Percentiles rank a stretch among this genome's conserved stretches.
These are phyloP conservation scores for Mystacides longicornis DNA, from an alignment of 2,888 invertebrate genomes.

Conservation along the genomic window DNA sequence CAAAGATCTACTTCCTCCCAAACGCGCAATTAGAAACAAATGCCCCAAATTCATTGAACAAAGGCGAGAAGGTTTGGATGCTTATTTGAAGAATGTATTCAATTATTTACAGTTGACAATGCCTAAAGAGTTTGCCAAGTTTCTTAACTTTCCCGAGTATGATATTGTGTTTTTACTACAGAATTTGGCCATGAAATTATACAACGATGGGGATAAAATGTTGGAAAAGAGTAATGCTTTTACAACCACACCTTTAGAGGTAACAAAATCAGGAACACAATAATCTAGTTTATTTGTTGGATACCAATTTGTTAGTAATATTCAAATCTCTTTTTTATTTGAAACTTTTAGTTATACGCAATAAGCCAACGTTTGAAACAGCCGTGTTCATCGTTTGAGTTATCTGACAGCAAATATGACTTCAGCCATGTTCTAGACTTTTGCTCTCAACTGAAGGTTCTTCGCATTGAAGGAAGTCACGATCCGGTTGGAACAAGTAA, in stretches of 20 bases:
- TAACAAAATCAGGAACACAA: conserved; percentile 36
- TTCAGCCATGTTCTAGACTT: conserved; percentile 89
- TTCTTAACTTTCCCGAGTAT: conserved; percentile 83
- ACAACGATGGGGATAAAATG: conserved; percentile 64
- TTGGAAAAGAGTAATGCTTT: conserved; percentile 56
- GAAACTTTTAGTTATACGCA: conserved; percentile 75
- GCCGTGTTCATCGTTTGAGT: conserved; percentile 75
- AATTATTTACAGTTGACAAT: conserved; percentile 68
- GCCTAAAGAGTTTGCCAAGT: conserved; percentile 74
- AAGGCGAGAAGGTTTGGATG: conserved; percentile 69
- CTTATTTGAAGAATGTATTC: conserved; percentile 72
- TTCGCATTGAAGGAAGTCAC: conserved; percentile 61
- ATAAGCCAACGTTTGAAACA: conserved; percentile 81
- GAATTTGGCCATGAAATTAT: conserved; percentile 72
- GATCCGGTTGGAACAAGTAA: conserved; percentile 73
- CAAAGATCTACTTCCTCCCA: conserved; percentile 83
- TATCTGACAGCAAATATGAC: conserved; percentile 73
- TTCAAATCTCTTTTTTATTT: too few species aligned
- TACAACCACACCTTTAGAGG: conserved; percentile 73
- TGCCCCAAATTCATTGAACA: conserved; percentile 82
- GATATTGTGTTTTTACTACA: conserved; percentile 83
- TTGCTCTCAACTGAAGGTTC: conserved; percentile 63
- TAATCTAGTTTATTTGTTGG: too few species aligned
- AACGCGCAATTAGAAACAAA: conserved; percentile 87
- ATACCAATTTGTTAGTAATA: too few species aligned